Evolutionary conservation across 2,888 invertebrate species (phyloP), one percentile per base, ranked within the genome.

Genomic region (Tipula unca): DNA sequence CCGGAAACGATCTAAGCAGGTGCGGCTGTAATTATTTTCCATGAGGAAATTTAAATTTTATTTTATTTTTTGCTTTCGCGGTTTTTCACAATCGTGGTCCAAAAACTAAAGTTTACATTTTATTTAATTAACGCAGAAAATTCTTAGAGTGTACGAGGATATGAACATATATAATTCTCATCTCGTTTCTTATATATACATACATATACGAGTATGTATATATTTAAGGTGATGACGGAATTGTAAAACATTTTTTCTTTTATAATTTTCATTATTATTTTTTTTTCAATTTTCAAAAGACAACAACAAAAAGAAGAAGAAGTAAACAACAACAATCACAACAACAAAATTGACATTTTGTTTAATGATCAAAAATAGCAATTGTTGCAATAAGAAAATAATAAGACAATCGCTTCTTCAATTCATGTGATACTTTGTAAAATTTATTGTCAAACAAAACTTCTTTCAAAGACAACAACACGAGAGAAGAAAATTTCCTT

Each of bases 221-320:
- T 69, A 69, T 69, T 69, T 69, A 69, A 69, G 69, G 69, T 69
- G 69, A 69, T 69, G 69, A 69, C 69, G 69, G 69, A 69, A 69
- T 69, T 69, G 69, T 69, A 25, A 69, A 69, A 69, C 69, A 69
- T 25, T 20, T 69, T 69, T 69, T 25, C 10, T 69, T 48, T 17
- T 48, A 48, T 25, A 69, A 69, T 69, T 69, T 69, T 69, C 69
- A 69, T 69, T 69, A 69, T 69, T 69, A 25, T 13, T 69, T 69
- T 48, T 39, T 69, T 69, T 69, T 13, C 69, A 69, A 69, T 69
- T 69, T 69, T 69, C 69, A 69, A 69, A 20, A 69, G 69, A 69
- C 69, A 69, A n/a, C n/a, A n/a, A n/a, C n/a, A n/a, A n/a, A n/a
- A n/a, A n/a, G n/a, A n/a, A 69, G 69, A 25, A 69, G 25, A 69